Conservation (phyloP, 2,888 invertebrate species). For the Blera fallax region DNA sequence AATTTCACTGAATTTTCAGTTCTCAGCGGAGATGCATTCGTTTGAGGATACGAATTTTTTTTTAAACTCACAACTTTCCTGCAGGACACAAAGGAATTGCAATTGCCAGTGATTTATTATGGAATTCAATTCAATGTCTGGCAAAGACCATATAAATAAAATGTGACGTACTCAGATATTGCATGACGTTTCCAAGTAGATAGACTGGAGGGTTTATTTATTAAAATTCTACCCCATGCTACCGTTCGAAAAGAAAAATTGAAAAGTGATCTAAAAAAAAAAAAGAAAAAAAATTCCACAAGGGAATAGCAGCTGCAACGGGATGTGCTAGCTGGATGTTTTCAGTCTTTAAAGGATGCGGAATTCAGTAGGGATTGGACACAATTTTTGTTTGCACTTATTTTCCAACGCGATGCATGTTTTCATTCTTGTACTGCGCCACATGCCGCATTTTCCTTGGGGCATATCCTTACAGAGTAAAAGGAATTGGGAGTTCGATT, state of each 20-base stretch:
- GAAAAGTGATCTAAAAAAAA: neutral
- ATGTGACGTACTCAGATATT: neutral
- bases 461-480: neutral
- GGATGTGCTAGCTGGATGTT: neutral
- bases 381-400: neutral
- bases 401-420: neutral
- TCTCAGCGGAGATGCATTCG: neutral
- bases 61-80: neutral
- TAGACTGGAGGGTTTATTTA: neutral
- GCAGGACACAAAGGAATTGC: neutral
- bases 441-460: neutral
- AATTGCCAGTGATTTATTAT: neutral
- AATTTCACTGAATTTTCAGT: neutral
- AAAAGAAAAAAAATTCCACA: no score
- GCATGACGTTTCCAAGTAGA: neutral
- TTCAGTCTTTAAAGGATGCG: no score
- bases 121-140: neutral
- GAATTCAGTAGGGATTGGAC: neutral
- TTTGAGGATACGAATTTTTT: neutral
- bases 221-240: neutral
- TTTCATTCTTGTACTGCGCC: neutral
- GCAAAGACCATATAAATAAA: neutral
- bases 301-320: neutral
- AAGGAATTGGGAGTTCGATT: neutral
- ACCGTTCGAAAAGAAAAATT: neutral